These are phyloP conservation scores for Drosophila miranda DNA, from an alignment of 1,140 invertebrate species.

Conservation along the genomic window DNA sequence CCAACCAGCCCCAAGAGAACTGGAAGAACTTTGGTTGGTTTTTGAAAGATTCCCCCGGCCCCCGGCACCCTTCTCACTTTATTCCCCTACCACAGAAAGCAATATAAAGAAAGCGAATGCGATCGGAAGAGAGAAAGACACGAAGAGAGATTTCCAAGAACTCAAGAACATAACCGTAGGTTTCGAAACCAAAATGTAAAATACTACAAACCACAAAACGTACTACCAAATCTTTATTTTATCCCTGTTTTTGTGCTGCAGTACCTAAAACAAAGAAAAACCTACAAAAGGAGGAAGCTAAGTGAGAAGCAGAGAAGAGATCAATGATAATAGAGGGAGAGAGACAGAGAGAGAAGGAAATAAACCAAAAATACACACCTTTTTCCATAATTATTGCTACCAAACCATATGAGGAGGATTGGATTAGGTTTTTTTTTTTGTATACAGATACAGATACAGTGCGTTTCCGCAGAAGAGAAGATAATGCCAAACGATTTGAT, in stretches of 20 bases:
- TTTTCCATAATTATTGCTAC: constrained; percentile 3
- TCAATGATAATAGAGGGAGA: background rate
- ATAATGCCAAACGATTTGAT: too few relatives aligned
- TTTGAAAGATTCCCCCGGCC: background rate
- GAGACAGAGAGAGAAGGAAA: too few relatives aligned
- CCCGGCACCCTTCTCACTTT: background rate
- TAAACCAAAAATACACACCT: too few relatives aligned
- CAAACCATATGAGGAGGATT: too few relatives aligned
- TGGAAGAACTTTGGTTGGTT: constrained; percentile 23
- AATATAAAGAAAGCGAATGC: background rate
- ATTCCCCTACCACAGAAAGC: background rate
- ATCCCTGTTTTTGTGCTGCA: constrained; percentile 52
- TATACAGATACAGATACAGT: too few relatives aligned
- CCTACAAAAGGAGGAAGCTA: background rate
- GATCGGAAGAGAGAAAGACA: too few relatives aligned
- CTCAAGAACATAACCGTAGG: constrained; percentile 52
- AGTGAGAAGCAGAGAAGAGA: background rate
- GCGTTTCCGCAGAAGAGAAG: too few relatives aligned
- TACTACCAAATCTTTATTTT: constrained; percentile 26
- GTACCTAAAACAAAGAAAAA: constrained; percentile 50
- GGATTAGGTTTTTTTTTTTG: too few relatives aligned
- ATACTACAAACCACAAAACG: constrained; percentile 6
- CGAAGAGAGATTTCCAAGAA: constrained; percentile 18
- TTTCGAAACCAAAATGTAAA: constrained; percentile 50
- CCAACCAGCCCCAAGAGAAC: background rate